phyloP scores from a whole-genome alignment of 2,113 vertebrate genomes.

The Castor canadensis region DNA sequence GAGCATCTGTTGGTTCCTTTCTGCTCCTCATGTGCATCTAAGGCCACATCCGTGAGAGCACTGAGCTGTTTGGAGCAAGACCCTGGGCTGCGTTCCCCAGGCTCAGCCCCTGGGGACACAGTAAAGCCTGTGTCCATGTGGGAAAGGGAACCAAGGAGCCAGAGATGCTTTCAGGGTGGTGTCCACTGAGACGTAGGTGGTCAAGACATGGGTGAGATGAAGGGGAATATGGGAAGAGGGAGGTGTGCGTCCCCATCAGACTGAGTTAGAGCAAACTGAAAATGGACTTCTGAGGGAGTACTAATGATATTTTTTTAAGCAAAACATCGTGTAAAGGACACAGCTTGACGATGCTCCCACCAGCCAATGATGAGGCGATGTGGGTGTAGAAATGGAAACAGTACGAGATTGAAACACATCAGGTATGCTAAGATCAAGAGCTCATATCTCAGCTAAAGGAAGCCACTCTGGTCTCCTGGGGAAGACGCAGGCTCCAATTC shows the following conservation, averaged over 20 bases:
- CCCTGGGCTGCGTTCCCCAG: accelerated
- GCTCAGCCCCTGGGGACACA: background rate
- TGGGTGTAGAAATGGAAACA: background rate
- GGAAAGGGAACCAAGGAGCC: background rate
- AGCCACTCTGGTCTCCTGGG: background rate
- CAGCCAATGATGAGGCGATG: background rate
- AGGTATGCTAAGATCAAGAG: accelerated
- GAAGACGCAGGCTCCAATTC: background rate
- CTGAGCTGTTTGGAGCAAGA: background rate
- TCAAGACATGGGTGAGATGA: accelerated
- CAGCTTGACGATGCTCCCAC: background rate
- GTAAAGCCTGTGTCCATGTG: accelerated
- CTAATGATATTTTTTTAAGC: background rate
- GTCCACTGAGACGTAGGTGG: no score
- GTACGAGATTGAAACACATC: background rate
- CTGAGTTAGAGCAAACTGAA: background rate
- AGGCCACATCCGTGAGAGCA: accelerated
- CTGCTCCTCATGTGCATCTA: background rate
- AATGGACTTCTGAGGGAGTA: background rate
- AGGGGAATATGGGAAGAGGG: accelerated
- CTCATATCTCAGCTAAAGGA: background rate
- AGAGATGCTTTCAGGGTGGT: accelerated
- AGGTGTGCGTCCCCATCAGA: background rate
- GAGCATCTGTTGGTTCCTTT: accelerated
- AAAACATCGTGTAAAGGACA: background rate